Percentiles rank a stretch among this genome's conserved stretches.
These are phyloP conservation scores for Pterostichus niger DNA, from an alignment of 2,888 invertebrate species.

Conservation along the genomic window DNA sequence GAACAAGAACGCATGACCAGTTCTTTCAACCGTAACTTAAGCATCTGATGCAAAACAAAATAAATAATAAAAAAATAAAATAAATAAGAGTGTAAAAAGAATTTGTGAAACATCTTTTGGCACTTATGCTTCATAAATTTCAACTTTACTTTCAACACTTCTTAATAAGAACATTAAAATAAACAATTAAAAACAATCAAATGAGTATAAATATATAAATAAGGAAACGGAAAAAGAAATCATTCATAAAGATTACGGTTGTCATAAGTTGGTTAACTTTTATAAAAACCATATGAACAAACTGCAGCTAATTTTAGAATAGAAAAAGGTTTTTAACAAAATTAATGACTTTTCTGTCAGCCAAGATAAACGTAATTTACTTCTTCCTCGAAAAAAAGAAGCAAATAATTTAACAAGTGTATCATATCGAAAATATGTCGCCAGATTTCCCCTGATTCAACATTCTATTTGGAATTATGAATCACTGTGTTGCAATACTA, in stretches of 20 bases:
- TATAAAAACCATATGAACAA: too few species aligned
- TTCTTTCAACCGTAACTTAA: constrained; percentile 16
- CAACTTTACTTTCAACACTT: neutral
- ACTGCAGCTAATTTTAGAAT: neutral
- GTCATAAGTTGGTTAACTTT: too few species aligned
- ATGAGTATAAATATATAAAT: neutral
- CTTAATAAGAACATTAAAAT: neutral
- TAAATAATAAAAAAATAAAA: neutral
- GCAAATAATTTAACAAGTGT: neutral
- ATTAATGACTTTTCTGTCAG: neutral
- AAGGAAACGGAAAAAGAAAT: neutral
- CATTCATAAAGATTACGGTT: neutral
- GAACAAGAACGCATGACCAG: constrained; percentile 12
- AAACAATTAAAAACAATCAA: neutral
- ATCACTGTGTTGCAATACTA: constrained; percentile 6
- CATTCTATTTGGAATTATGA: constrained; percentile 2
- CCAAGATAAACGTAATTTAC: constrained; percentile 8
- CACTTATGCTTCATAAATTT: neutral
- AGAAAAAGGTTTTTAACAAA: neutral
- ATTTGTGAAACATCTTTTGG: too few species aligned
- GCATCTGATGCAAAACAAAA: neutral
- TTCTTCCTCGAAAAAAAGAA: neutral
- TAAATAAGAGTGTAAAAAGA: neutral
- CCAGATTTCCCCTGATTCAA: neutral
- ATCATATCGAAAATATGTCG: constrained; percentile 3